Conservation (phyloP, 2,113 vertebrate species). For the Leiothrix lutea region DNA sequence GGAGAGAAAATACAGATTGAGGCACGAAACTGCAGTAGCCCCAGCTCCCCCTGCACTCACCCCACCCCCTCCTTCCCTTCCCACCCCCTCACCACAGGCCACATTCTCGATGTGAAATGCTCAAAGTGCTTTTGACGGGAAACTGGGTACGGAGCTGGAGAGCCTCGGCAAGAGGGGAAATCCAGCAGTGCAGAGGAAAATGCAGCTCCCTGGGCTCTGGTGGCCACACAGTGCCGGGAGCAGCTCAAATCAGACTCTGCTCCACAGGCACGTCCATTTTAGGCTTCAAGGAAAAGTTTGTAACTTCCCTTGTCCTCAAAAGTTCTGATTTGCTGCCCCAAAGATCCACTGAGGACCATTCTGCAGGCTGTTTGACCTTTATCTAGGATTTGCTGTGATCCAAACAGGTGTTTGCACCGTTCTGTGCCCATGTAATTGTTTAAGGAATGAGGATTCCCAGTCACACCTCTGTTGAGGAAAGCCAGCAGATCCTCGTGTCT, state of each 20-base stretch:
- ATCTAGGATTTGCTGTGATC: neutral
- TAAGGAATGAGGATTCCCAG: neutral
- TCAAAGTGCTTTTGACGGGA: slow-evolving; percentile 26
- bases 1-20: slow-evolving; percentile 36
- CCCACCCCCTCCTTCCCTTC: slow-evolving; percentile 32
- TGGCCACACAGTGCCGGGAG: neutral
- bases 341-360: neutral
- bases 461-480: accelerated
- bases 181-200: neutral
- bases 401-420: neutral
- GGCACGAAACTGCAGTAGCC: neutral
- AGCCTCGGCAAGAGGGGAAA: slow-evolving; percentile 30
- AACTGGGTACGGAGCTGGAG: slow-evolving; percentile 14
- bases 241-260: neutral
- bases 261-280: neutral
- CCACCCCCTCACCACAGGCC: slow-evolving; percentile 47
- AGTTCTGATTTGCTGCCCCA: neutral
- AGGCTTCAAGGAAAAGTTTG: accelerated
- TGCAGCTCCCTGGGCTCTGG: accelerated
- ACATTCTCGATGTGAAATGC: neutral
- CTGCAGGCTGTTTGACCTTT: neutral
- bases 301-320: neutral
- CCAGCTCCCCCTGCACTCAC: neutral
- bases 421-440: neutral
- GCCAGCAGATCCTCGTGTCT: neutral